Conservation (phyloP, 2,888 invertebrate species). For the Herminia tarsipennalis region DNA sequence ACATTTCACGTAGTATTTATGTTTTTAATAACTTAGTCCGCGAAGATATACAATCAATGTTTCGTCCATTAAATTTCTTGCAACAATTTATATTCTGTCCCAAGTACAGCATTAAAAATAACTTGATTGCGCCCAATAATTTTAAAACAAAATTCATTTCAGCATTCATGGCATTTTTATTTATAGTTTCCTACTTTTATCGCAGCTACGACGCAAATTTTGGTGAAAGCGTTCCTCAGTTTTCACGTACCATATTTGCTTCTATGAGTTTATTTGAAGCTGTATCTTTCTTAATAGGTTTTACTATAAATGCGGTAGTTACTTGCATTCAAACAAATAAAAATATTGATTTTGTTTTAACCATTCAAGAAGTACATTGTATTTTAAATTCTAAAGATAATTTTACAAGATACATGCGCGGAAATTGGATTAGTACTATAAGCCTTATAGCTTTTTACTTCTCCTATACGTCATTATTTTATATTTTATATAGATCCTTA, state of each 20-base stretch:
- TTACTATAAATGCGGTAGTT: neutral
- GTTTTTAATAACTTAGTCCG: slow-evolving; percentile 1
- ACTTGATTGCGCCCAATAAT: slow-evolving; percentile 2
- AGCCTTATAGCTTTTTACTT: neutral
- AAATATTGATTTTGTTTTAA: neutral
- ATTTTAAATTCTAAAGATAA: neutral
- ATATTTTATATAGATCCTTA: neutral
- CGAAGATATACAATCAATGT: slow-evolving; percentile 10
- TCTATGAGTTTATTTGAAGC: neutral
- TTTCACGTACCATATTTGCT: neutral
- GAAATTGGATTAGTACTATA: neutral
- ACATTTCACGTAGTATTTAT: neutral
- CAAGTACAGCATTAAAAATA: slow-evolving; percentile 8
- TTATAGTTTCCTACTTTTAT: neutral
- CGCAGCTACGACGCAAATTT: neutral
- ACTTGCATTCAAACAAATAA: neutral
- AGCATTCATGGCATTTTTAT: neutral
- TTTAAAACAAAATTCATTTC: neutral
- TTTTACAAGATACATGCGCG: neutral
- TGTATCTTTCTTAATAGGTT: neutral
- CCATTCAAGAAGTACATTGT: slow-evolving; percentile 1
- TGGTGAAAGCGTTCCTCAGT: neutral
- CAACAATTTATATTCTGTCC: neutral
- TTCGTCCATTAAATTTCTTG: slow-evolving; percentile 9
- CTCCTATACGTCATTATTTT: neutral